Evolutionary conservation across 2,113 vertebrate genomes (phyloP).

Genomic region (Crotalus horridus): DNA sequence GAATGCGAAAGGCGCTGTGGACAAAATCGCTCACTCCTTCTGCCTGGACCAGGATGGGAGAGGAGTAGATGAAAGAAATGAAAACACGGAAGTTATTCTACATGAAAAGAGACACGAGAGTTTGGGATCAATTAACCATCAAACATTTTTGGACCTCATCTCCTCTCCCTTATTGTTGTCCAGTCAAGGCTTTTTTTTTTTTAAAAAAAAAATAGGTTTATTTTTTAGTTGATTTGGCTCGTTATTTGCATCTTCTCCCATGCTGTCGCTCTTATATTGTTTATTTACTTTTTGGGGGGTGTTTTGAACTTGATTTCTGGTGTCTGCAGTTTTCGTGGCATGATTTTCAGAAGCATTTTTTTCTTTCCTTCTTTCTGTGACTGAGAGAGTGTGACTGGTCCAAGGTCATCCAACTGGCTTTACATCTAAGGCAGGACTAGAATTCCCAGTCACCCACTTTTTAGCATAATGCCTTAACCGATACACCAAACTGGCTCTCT

Average conservation of each 20-base stretch:
- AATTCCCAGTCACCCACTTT: background rate
- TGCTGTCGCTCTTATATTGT: background rate
- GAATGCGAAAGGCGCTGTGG: slow-evolving; percentile 71
- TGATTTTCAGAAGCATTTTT: background rate
- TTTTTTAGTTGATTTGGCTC: background rate
- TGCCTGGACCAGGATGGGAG: slow-evolving; percentile 57
- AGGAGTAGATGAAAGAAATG: background rate
- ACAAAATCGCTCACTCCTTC: slow-evolving; percentile 79
- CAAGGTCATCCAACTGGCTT: background rate
- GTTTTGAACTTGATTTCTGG: background rate
- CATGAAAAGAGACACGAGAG: no score
- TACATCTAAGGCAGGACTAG: background rate
- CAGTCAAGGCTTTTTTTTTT: background rate
- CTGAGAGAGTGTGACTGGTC: background rate
- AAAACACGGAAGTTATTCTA: background rate
- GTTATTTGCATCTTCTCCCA: background rate
- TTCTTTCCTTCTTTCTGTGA: background rate
- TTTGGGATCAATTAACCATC: background rate
- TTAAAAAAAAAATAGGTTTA: background rate
- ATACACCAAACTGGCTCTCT: background rate
- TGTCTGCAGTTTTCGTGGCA: background rate
- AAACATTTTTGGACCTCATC: background rate
- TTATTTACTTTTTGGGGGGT: background rate
- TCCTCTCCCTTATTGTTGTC: background rate
- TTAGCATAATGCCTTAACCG: background rate